Evolutionary conservation across 2,797 vertebrate genomes (phyloP).

Genomic region (Cyprinodon diabolis): DNA sequence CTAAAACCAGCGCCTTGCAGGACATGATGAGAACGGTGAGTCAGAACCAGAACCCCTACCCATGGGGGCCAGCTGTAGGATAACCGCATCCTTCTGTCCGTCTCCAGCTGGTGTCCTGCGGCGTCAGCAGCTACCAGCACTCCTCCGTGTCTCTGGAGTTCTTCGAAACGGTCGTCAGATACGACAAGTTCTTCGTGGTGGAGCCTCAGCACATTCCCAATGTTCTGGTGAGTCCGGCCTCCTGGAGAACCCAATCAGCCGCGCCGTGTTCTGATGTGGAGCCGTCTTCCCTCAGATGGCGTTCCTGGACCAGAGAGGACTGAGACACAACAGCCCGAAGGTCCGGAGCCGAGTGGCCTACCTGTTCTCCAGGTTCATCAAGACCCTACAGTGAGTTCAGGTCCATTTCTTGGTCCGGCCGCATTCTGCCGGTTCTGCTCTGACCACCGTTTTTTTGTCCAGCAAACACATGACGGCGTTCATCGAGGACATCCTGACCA

Average conservation of each 20-base stretch:
- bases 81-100: neutral
- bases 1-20: conserved; percentile 92
- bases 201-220: conserved; percentile 96
- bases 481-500: conserved; percentile 93
- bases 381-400: conserved; percentile 91
- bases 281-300: conserved; percentile 85
- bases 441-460: conserved; percentile 25
- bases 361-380: conserved; percentile 97
- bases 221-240: conserved; percentile 86
- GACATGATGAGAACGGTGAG: conserved; percentile 98
- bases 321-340: conserved; percentile 81
- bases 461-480: conserved; percentile 98
- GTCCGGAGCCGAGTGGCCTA: conserved; percentile 90
- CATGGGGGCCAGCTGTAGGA: neutral
- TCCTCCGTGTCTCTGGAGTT: conserved; percentile 94
- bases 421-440: no score
- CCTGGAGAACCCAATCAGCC: fast-evolving
- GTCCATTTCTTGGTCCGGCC: neutral
- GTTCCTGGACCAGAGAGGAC: conserved; percentile 94
- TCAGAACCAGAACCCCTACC: conserved; percentile 13
- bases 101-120: conserved; percentile 89
- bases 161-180: conserved; percentile 95
- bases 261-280: no score
- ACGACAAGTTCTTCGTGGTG: conserved; percentile 97
- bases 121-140: conserved; percentile 94